These are phyloP conservation scores for Cyrtorhinus lividipennis DNA, from an alignment of 1,140 invertebrate species.

Conservation along the genomic window DNA sequence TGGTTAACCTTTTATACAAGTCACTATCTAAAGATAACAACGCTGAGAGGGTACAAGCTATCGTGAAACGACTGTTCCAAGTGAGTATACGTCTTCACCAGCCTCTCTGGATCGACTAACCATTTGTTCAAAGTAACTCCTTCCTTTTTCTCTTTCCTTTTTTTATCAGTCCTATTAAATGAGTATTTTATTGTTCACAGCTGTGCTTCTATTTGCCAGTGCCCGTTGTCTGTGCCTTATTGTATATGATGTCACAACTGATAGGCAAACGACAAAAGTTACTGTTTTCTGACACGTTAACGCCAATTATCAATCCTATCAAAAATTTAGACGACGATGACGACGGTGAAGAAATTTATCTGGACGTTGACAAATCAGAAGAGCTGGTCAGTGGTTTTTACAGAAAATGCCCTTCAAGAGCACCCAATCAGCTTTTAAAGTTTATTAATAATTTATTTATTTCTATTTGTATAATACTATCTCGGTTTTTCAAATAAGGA, in stretches of 20 bases:
- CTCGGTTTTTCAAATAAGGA: too few species aligned
- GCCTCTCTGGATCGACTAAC: too few species aligned
- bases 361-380: constrained; percentile 26
- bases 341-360: constrained; percentile 32
- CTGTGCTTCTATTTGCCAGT: constrained; percentile 38
- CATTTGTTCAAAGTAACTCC: too few species aligned
- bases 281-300: constrained; percentile 18
- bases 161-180: too few species aligned
- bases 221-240: constrained; percentile 52
- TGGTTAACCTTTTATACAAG: constrained; percentile 78
- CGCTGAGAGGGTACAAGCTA: constrained; percentile 55
- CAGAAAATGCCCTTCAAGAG: too few species aligned
- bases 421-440: too few species aligned
- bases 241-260: constrained; percentile 69
- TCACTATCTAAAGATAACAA: constrained; percentile 66
- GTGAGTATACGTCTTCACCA: constrained; percentile 36
- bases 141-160: not conserved
- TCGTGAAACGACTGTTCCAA: constrained; percentile 82
- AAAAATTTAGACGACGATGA: constrained; percentile 26
- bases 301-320: not conserved
- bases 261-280: constrained; percentile 21
- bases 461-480: too few species aligned
- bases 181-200: constrained; percentile 24
- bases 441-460: too few species aligned
- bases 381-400: too few species aligned